A percentile compares a stretch with the other conserved stretches of the same genome.
These are phyloP conservation scores for Hecatera dysodea DNA, from an alignment of 2,888 invertebrate species.

Conservation along the genomic window DNA sequence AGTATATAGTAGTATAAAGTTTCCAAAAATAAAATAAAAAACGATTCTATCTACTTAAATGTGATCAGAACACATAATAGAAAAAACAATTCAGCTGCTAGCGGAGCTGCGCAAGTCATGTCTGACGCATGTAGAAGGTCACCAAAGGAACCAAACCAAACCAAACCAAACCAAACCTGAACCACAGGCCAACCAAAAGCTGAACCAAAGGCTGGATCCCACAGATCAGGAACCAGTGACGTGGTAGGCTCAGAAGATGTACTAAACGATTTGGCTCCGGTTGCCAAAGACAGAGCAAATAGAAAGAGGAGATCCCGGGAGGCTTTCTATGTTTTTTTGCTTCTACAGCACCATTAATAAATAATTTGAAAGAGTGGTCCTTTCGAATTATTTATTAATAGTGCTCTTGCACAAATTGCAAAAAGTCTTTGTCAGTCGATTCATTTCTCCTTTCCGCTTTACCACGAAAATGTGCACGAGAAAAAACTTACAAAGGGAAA, in stretches of 20 bases:
- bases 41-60: too few relatives aligned
- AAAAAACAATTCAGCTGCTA: neutral
- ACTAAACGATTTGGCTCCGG: neutral
- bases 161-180: too few relatives aligned
- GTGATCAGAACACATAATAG: too few relatives aligned
- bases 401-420: neutral
- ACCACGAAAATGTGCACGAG: neutral
- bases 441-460: neutral
- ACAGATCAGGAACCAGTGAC: neutral
- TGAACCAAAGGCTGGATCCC: neutral
- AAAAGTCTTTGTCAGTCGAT: too few relatives aligned
- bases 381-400: too few relatives aligned
- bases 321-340: too few relatives aligned
- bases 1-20: too few relatives aligned
- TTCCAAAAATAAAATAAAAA: too few relatives aligned
- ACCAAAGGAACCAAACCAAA: too few relatives aligned
- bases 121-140: neutral
- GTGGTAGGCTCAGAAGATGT: neutral
- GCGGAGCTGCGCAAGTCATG: neutral
- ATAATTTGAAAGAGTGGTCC: too few relatives aligned
- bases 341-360: neutral
- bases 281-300: neutral
- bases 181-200: too few relatives aligned
- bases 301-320: too few relatives aligned
- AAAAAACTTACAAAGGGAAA: slow-evolving; percentile 18